Percentiles rank a stretch among this genome's conserved stretches.
Evolutionary conservation across 1,140 invertebrate genomes (phyloP).

Genomic region (Tribolium castaneum): DNA sequence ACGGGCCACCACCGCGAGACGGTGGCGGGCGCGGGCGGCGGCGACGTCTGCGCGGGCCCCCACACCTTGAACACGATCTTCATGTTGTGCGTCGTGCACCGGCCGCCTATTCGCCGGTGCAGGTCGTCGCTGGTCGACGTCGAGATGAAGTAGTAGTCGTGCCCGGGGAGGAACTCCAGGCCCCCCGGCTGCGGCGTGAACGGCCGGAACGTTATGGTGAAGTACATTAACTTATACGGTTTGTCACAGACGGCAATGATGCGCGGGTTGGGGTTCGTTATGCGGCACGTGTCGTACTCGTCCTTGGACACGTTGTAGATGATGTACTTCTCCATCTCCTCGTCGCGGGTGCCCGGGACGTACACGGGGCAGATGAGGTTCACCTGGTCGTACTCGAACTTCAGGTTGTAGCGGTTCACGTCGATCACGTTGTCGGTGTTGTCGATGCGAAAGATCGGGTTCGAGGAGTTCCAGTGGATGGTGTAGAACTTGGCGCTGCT

Average conservation of each 20-base stretch:
- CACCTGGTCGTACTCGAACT: constrained; percentile 93
- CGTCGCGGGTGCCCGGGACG: constrained; percentile 84
- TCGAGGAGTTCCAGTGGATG: constrained; percentile 64
- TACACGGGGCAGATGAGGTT: constrained; percentile 96
- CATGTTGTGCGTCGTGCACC: constrained; percentile 94
- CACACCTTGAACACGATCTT: constrained; percentile 93
- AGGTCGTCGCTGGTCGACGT: constrained; percentile 92
- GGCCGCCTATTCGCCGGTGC: constrained; percentile 84
- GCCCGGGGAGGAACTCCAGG: constrained; percentile 92
- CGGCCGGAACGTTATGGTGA: constrained; percentile 95
- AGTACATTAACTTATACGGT: constrained; percentile 93
- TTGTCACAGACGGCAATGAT: constrained; percentile 97
- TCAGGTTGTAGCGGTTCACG: constrained; percentile 92
- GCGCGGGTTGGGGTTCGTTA: constrained; percentile 91
- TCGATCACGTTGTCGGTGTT: constrained; percentile 98
- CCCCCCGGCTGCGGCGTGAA: constrained; percentile 96
- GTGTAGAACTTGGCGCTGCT: constrained; percentile 61
- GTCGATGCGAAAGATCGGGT: constrained; percentile 93
- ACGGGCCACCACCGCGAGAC: constrained; percentile 48
- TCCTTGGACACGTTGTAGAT: constrained; percentile 97
- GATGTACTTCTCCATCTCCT: constrained; percentile 92
- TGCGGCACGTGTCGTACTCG: constrained; percentile 94
- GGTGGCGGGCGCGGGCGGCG: constrained; percentile 34
- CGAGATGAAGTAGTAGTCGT: constrained; percentile 96
- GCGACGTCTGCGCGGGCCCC: constrained; percentile 63